phyloP scores from a whole-genome alignment of 37 sponge, comb jelly and placozoan genomes.

The Halisarca cf. caerulea region DNA sequence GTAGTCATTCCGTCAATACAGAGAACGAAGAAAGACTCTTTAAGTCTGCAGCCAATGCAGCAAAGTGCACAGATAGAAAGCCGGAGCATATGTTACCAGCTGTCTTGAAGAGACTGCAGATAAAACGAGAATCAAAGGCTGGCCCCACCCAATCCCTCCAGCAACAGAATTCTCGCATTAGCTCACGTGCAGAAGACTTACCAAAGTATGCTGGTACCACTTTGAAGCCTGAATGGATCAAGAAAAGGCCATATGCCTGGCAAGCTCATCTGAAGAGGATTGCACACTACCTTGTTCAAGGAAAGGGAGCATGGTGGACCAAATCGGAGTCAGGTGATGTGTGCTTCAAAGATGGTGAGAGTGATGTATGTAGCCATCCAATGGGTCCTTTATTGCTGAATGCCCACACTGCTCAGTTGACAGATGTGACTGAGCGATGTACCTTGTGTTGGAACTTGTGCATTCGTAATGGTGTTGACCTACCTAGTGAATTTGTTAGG shows the following conservation, averaged over 20 bases:
- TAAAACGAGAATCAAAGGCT: not conserved
- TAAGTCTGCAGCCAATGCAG: too few relatives aligned
- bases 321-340: slow-evolving; percentile 8
- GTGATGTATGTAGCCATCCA: too few relatives aligned
- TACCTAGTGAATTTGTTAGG: too few relatives aligned
- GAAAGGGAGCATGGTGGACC: too few relatives aligned
- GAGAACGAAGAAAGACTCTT: not conserved
- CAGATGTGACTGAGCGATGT: too few relatives aligned
- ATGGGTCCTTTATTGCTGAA: too few relatives aligned
- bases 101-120: not conserved
- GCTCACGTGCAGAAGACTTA: not conserved
- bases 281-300: not conserved
- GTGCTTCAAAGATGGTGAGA: not conserved
- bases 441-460: too few relatives aligned
- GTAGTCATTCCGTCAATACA: not conserved
- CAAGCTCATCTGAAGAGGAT: too few relatives aligned
- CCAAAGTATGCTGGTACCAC: not conserved
- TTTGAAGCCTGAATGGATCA: not conserved
- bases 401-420: too few relatives aligned
- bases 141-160: not conserved
- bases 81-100: not conserved
- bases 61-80: too few relatives aligned
- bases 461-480: too few relatives aligned
- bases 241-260: not conserved
- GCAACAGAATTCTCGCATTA: not conserved